These are phyloP conservation scores for Drosophila siamana DNA, from an alignment of 2,888 invertebrate genomes.

Conservation along the genomic window DNA sequence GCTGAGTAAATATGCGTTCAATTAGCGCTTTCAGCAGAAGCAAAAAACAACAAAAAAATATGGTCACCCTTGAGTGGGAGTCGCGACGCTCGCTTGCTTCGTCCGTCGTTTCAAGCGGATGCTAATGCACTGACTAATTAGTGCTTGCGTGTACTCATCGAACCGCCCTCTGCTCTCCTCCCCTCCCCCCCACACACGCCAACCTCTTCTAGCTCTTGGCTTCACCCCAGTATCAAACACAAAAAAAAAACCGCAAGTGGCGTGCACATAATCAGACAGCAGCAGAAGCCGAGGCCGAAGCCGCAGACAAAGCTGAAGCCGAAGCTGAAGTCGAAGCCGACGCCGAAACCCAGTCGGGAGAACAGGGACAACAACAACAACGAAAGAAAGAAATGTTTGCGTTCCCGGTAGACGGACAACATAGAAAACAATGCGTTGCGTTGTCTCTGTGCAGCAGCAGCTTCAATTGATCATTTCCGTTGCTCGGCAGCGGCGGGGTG, in stretches of 20 bases:
- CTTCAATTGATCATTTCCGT: slow-evolving; percentile 62
- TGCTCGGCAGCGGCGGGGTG: slow-evolving; percentile 5
- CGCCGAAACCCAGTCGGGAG: slow-evolving; percentile 8
- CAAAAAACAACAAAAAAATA: too few relatives aligned
- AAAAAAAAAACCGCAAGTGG: slow-evolving; percentile 32
- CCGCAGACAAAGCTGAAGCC: slow-evolving; percentile 15
- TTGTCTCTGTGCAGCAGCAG: slow-evolving; percentile 38
- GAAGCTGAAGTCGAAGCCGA: not conserved
- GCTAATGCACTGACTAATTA: slow-evolving; percentile 9
- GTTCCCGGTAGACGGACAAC: not conserved
- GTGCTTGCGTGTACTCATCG: slow-evolving; percentile 11
- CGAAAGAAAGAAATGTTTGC: too few relatives aligned
- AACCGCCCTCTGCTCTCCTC: slow-evolving; percentile 20
- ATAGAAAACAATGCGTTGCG: slow-evolving; percentile 47
- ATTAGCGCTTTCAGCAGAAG: not conserved
- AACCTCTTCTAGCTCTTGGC: not conserved
- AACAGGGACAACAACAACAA: slow-evolving; percentile 18
- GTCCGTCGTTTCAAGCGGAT: slow-evolving; percentile 1
- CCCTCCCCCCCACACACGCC: not conserved
- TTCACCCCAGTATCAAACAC: not conserved
- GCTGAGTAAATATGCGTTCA: not conserved
- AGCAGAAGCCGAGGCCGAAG: slow-evolving; percentile 6
- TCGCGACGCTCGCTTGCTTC: not conserved
- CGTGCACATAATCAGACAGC: slow-evolving; percentile 32
- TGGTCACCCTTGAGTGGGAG: slow-evolving; percentile 17